phyloP scores from a whole-genome alignment of 2,888 invertebrate species.

The Melieria picta region DNA sequence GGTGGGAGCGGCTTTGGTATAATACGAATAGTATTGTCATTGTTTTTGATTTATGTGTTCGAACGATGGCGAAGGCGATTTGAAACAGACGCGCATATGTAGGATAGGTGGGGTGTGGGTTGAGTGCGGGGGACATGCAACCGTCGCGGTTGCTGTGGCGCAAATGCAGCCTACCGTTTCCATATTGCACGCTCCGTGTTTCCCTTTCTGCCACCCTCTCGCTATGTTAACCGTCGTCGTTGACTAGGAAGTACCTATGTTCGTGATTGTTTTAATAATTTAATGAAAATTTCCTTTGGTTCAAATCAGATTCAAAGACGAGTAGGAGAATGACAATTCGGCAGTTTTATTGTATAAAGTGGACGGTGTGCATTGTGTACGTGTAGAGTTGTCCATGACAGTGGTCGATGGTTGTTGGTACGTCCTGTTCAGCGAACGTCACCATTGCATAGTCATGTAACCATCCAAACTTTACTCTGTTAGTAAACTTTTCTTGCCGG shows the following conservation, averaged over 20 bases:
- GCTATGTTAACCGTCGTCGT: too few species aligned
- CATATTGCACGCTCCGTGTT: neutral
- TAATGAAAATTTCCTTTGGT: constrained; percentile 5
- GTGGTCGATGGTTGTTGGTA: neutral
- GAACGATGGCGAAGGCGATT: constrained; percentile 41
- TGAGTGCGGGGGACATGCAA: constrained; percentile 16
- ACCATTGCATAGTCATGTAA: too few species aligned
- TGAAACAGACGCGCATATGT: constrained; percentile 32
- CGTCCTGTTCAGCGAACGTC: neutral
- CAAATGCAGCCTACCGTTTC: neutral
- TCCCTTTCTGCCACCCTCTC: neutral
- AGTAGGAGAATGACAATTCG: too few species aligned
- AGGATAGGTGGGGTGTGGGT: neutral
- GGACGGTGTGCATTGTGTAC: too few species aligned
- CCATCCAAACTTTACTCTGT: neutral
- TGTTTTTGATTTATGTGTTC: constrained; percentile 43
- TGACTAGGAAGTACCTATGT: too few species aligned
- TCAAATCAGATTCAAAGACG: neutral
- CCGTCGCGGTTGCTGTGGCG: constrained; percentile 13
- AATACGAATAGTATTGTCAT: constrained; percentile 10
- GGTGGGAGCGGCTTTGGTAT: constrained; percentile 13
- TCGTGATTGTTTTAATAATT: neutral
- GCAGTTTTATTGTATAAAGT: too few species aligned
- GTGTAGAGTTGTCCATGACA: too few species aligned
- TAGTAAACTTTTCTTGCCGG: neutral